phyloP scores from a whole-genome alignment of 2,113 vertebrate species.

The Orycteropus afer region DNA sequence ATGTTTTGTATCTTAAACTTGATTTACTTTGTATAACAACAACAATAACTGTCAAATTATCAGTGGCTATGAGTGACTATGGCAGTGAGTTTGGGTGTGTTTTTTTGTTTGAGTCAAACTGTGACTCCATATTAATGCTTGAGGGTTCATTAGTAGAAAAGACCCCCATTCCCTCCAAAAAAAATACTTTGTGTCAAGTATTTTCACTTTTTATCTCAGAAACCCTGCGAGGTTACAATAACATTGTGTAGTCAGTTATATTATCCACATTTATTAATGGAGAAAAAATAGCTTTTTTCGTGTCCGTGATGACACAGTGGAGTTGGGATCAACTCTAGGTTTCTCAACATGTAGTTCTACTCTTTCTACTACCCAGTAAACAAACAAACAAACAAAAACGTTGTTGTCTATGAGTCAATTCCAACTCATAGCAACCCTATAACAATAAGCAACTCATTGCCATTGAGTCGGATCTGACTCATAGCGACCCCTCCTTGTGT shows the following conservation, averaged over 20 bases:
- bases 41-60: no score
- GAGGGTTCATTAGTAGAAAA: background rate
- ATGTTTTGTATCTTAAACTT: constrained; percentile 11
- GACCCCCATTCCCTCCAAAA: background rate
- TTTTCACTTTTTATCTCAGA: background rate
- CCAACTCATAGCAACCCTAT: no score
- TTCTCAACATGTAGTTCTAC: background rate
- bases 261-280: background rate
- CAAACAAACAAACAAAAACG: no score
- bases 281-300: background rate
- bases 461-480: no score
- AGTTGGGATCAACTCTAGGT: background rate
- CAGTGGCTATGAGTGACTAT: no score
- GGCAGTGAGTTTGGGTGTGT: no score
- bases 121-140: background rate
- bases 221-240: background rate
- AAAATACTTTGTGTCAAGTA: background rate
- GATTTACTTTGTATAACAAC: background rate
- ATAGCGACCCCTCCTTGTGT: no score
- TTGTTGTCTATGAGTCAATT: no score
- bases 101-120: no score
- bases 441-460: no score
- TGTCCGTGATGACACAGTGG: background rate
- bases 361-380: background rate
- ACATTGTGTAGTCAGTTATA: background rate